Conservation (phyloP, 2,797 vertebrate genomes). For the Hemibagrus guttatus region DNA sequence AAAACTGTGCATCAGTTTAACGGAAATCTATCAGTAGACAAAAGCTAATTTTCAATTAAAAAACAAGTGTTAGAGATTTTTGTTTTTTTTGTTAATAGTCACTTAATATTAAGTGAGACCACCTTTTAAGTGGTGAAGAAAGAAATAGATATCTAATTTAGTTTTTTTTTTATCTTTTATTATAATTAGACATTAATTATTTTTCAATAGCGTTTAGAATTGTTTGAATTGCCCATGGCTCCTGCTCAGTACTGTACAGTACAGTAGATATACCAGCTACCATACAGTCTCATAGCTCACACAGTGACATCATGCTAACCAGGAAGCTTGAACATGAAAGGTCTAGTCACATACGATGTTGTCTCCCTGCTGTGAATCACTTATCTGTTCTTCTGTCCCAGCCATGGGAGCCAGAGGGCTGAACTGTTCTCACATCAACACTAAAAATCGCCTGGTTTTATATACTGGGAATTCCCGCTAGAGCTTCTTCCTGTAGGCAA, state of each 20-base stretch:
- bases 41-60: neutral
- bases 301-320: neutral
- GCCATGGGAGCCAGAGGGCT: neutral
- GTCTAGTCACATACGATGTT: neutral
- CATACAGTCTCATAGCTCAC: neutral
- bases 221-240: too few species aligned
- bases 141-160: too few species aligned
- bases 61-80: neutral
- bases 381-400: neutral
- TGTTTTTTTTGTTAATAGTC: neutral
- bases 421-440: neutral
- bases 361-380: neutral
- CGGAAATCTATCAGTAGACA: neutral
- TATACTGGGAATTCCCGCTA: constrained; percentile 4
- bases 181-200: too few species aligned
- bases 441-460: neutral
- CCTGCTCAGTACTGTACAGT: neutral
- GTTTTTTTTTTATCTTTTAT: too few species aligned
- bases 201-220: neutral
- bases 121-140: neutral
- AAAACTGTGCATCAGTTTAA: neutral
- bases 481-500: neutral
- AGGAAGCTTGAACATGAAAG: neutral
- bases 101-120: neutral
- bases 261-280: neutral